These are phyloP conservation scores for Nasonia oneida DNA, from an alignment of 2,888 invertebrate species.

Conservation along the genomic window DNA sequence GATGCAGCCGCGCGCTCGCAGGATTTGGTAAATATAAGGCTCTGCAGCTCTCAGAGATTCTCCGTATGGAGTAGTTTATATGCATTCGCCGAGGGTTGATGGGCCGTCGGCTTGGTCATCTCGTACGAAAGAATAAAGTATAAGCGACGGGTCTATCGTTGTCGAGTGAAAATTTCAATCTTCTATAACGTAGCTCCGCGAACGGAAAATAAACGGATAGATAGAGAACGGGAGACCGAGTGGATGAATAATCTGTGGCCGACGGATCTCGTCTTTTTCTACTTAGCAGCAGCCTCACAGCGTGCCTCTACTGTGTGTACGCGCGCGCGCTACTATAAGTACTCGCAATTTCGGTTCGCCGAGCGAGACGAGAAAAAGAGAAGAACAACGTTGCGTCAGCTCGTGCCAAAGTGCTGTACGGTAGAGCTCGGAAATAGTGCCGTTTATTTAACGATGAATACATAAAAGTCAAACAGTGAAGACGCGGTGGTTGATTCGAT, in stretches of 20 bases:
- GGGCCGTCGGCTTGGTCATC: too few relatives aligned
- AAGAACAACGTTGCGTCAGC: background rate
- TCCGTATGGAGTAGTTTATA: too few relatives aligned
- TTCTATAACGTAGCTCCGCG: background rate
- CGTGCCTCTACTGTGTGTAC: background rate
- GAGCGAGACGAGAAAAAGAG: background rate
- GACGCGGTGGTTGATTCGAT: too few relatives aligned
- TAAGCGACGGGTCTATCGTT: background rate
- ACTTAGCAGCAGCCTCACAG: conserved; percentile 15
- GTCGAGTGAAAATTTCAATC: conserved; percentile 28
- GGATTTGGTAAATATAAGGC: background rate
- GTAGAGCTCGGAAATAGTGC: too few relatives aligned
- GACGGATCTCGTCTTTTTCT: conserved; percentile 42
- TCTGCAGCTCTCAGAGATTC: too few relatives aligned
- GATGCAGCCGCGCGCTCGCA: too few relatives aligned
- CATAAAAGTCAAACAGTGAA: too few relatives aligned
- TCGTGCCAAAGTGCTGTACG: background rate
- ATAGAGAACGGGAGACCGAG: background rate
- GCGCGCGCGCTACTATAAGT: background rate
- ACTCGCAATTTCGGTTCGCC: conserved; percentile 15
- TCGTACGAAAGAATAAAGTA: too few relatives aligned
- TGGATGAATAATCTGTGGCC: background rate
- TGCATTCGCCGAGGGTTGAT: too few relatives aligned
- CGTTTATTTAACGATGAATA: too few relatives aligned
- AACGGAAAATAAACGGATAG: background rate